Base-by-base conservation (phyloP, 2,888 invertebrate species). In the Sacculina carcini region DNA sequence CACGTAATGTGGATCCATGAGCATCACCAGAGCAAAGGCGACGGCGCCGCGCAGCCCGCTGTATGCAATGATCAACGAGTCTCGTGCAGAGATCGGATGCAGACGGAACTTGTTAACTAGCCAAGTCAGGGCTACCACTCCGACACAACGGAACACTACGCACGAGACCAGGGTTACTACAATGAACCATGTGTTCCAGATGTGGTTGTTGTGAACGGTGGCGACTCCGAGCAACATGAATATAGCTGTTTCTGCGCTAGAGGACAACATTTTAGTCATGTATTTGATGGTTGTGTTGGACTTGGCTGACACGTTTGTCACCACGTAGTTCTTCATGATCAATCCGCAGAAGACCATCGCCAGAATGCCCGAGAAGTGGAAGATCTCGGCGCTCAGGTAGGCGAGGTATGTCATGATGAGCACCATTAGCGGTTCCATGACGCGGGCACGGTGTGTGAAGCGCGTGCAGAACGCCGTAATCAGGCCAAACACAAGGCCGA, bases 201-300 rank as follows among this genome's bases (percentile, higher is more conserved):
- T 65, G 52, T 71, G 69, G 21, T 64, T 61, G 52, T 66, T 61
- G 52, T 65, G 61, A 54, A 66, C 65, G 6, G 70, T 68, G 2
- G 69, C 68, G n/a, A 70, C 63, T 3, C 71, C 71, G 31, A 72
- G 65, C 58, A 71, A 70, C 60, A 72, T 67, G 60, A 73, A 72
- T 55, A 72, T 72, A 56, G 71, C 67, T 2, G 70, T 69, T 60
- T 72, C 72, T 5, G 67, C 65, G 23, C 66, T 63, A 54, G 66
- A 67, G 7, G 69, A 67, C 56, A 71, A 55, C 69, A 72, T 70
- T 60, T 72, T 72, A 59, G 71, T 65, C 56, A 69, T 66, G 58
- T 70, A 71, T 57, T 70, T 70, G 52, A 70, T 66, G 1, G 72
- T 70, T 2, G 67, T 68, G 28, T 66, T 64, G 3, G 70, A 69